These are phyloP conservation scores for Cochlearius cochlearius DNA, from an alignment of 2,113 vertebrate species.

Conservation along the genomic window DNA sequence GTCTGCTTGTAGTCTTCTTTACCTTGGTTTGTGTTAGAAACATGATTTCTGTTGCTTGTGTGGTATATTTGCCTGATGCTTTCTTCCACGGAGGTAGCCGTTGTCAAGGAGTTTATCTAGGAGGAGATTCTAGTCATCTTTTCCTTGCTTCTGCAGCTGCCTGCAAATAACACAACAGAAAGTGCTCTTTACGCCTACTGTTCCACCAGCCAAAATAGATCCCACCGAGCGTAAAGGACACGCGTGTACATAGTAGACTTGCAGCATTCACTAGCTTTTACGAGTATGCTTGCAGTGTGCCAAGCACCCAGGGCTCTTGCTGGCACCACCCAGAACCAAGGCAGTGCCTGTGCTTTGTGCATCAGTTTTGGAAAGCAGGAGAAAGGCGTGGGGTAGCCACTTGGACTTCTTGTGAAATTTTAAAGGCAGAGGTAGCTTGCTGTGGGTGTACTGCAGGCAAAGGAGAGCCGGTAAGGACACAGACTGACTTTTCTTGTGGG, in stretches of 20 bases:
- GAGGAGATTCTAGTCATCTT: neutral
- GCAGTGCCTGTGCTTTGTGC: neutral
- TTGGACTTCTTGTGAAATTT: neutral
- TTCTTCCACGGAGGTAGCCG: neutral
- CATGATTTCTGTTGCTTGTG: neutral
- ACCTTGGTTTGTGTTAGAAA: neutral
- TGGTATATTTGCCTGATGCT: neutral
- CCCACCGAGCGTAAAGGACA: neutral
- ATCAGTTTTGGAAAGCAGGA: neutral
- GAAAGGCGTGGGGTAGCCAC: neutral
- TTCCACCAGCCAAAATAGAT: neutral
- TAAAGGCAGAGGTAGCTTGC: neutral
- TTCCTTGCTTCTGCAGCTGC: neutral
- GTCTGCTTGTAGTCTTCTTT: neutral
- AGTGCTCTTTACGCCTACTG: neutral
- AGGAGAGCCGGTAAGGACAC: neutral
- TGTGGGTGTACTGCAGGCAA: neutral
- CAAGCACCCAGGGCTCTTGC: neutral
- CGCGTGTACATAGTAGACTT: rapidly evolving
- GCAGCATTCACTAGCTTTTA: neutral
- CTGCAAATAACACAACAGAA: neutral
- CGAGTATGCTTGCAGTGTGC: neutral
- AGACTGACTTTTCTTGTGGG: neutral
- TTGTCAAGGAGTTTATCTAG: neutral
- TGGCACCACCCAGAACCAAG: neutral